Evolutionary conservation across 2,797 vertebrate genomes (phyloP), one percentile per base, ranked within the genome.

Genomic region (Chelon labrosus): DNA sequence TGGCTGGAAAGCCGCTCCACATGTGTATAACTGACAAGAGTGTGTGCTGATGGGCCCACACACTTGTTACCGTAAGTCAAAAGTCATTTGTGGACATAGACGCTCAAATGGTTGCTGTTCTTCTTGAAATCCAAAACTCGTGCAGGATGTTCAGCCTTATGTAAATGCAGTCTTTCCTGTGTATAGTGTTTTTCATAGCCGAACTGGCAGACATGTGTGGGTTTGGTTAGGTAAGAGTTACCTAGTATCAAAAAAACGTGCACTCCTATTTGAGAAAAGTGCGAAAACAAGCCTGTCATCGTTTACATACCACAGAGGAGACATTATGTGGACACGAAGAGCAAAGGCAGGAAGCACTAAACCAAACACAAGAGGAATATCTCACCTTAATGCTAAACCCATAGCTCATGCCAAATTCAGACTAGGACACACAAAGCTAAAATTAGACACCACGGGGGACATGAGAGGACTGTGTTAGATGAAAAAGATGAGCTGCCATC

Each of bases 331-430:
- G 64, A 85, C 61, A 52, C 59, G 73, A 49, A 2, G 55, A 86
- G 79, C 54, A 73, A 27, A 84, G 73, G 73, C 85, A 83, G 82
- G 83, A 89, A 84, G 83, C 64, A 49, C 79, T 44, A 86, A 87
- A 74, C 57, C 65, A 88, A 89, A 90, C 85, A 88, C 61, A 35
- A 65, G 77, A 55, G 61, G 59, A 88, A 83, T 57, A 88, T 89
- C 54, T 85, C 89, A 89, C 70, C 80, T 82, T 61, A 25, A 73
- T 60, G 83, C 74, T 67, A 81, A 85, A 80, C 60, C 74, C 20
- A 38, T 52, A 55, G 59, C 57, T 61, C 17, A 19, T 76, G 67
- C 27, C 65, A 49, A 22, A 50, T 73, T 64, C 65, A 74, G 60
- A 19, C 50, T 25, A 46, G 49, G 35, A 60, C 38, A 44, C 42